Evolutionary conservation across 2,797 vertebrate species (phyloP), one percentile per base, ranked within the genome.

Genomic region (Aplochiton taeniatus): DNA sequence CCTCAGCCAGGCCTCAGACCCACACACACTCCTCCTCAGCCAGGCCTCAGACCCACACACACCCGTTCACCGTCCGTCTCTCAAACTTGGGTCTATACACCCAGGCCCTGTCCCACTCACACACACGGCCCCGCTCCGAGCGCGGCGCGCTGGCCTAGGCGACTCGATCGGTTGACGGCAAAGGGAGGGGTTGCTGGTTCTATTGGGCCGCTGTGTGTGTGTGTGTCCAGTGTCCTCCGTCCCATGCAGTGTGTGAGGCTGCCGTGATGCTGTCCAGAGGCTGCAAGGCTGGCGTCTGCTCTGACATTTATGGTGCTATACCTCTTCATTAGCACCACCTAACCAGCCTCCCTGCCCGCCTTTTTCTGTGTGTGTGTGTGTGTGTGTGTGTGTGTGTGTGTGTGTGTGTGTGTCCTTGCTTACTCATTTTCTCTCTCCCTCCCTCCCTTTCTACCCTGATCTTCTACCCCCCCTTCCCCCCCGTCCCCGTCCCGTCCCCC

Each of bases 321-420:
- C 91, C 93, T 93, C 93, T 90, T 94, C 92, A 94, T 95, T 95
- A 94, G 87, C 92, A 93, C 92, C 91, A 93, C 84, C 91, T 94
- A 93, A 93, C 92, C 92, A 87, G 90, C 89, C 86, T 50, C 12
- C 41, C 8, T 41, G 20, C 16, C 60, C 16, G 19, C 4, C 9
- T 12, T 13, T 43, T 11, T 41, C 11, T 53, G n/a, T 43, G 4
- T 62, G 11, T 12, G 8, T 31, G 12, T 44, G 31, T 48, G 5
- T 57, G 9, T 43, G 1, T 66, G 11, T 43, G 41, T 46, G 54
- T 49, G 0, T 11, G 4, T 16, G 8, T 20, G 14, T 20, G 12
- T 31, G 13, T 41, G 11, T 65, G 11, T 42, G 8, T 17, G 7
- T 49, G 14, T 65, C 46, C 43, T 55, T 9, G 53, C 43, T 11